Percentiles rank a stretch among this genome's conserved stretches.
phyloP scores from a whole-genome alignment of 2,113 vertebrate species.

The Arenaria interpres region DNA sequence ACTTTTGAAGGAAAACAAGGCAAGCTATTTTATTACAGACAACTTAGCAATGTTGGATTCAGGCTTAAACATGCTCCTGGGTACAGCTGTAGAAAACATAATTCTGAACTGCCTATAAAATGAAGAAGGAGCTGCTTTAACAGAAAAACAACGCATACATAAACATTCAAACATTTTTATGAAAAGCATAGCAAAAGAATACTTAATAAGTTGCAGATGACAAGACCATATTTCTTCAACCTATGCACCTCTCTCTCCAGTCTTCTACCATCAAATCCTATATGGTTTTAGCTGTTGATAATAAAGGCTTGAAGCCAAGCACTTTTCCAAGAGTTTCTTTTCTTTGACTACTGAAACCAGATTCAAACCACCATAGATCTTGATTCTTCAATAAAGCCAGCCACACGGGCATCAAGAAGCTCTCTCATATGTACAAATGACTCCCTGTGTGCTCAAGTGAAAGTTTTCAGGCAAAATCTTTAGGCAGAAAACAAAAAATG shows the following conservation, averaged over 20 bases:
- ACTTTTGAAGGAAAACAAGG: background rate
- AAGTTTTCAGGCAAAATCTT: background rate
- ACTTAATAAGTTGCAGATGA: background rate
- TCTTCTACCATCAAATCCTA: background rate
- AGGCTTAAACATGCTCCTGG: background rate
- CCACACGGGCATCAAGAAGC: background rate
- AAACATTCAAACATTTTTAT: background rate
- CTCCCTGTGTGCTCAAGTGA: background rate
- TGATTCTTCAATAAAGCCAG: background rate
- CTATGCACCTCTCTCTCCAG: background rate
- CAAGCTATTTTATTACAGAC: background rate
- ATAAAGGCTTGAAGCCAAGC: background rate
- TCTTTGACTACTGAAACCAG: background rate
- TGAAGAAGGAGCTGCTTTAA: background rate
- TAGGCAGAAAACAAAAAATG: background rate
- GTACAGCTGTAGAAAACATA: conserved; percentile 4
- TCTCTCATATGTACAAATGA: background rate
- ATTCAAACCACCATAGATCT: background rate
- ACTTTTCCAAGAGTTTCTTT: background rate
- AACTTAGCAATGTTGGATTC: background rate
- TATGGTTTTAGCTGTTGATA: background rate
- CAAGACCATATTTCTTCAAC: background rate
- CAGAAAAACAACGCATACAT: background rate
- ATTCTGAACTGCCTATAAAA: background rate
- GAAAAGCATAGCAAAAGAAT: background rate